Evolutionary conservation across 2,113 vertebrate genomes (phyloP).

Genomic region (Donacobius atricapilla): DNA sequence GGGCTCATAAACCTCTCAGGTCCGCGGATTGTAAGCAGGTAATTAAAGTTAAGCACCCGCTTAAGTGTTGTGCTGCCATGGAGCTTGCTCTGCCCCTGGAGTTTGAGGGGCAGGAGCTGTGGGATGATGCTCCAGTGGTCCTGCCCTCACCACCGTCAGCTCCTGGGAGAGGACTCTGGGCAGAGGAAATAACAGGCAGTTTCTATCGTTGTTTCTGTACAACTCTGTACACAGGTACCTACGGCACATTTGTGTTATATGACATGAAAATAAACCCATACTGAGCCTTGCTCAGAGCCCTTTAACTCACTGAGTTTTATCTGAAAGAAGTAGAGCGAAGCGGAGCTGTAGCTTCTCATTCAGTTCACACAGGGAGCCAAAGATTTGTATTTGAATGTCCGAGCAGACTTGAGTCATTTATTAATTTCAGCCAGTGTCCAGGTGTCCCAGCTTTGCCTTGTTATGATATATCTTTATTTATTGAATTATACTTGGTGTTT

Average conservation of each 20-base stretch:
- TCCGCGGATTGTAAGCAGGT: not conserved
- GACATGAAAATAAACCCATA: not conserved
- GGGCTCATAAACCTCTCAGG: conserved; percentile 26
- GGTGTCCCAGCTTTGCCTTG: not conserved
- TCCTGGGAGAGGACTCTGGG: not conserved
- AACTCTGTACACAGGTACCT: rapidly evolving
- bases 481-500: not conserved
- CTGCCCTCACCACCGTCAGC: not conserved
- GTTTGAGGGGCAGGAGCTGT: not conserved
- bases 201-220: rapidly evolving
- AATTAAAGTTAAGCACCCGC: conserved; percentile 25
- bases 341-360: not conserved
- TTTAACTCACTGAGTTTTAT: not conserved
- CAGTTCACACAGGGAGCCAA: not conserved
- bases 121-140: not conserved
- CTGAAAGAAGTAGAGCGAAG: not conserved
- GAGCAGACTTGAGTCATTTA: not conserved
- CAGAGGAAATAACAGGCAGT: not conserved
- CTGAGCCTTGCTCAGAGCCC: not conserved
- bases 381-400: not conserved
- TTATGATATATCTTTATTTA: not conserved
- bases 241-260: rapidly evolving
- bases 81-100: not conserved
- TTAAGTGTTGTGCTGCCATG: not conserved
- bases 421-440: not conserved